Evolutionary conservation across 2,113 vertebrate genomes (phyloP).

Genomic region (Triplophysa tibetana): DNA sequence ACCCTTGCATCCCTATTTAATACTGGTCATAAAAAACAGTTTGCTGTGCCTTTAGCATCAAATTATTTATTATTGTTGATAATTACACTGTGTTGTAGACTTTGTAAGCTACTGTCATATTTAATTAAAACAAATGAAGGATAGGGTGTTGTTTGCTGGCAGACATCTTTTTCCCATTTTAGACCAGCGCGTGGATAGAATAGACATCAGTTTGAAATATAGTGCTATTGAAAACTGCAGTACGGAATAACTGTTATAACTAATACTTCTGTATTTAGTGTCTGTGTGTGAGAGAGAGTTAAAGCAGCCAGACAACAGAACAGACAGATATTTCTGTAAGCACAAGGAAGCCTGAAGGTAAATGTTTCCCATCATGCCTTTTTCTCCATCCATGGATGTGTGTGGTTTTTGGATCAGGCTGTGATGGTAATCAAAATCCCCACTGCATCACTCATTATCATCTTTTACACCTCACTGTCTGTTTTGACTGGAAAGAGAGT

Average conservation of each 20-base stretch:
- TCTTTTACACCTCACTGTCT: slow-evolving; percentile 1
- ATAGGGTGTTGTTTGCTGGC: too few species aligned
- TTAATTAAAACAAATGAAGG: too few species aligned
- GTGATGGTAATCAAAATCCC: slow-evolving; percentile 7
- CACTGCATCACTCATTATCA: slow-evolving; percentile 11
- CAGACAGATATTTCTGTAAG: slow-evolving; percentile 21
- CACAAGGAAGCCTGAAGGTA: not conserved
- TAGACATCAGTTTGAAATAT: not conserved
- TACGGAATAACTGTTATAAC: slow-evolving; percentile 29
- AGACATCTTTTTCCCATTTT: too few species aligned
- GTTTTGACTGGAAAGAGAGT: not conserved
- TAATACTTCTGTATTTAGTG: slow-evolving; percentile 14
- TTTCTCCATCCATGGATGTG: slow-evolving; percentile 13
- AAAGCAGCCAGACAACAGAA: slow-evolving; percentile 14
- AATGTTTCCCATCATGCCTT: slow-evolving; percentile 13
- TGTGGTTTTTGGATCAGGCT: slow-evolving; percentile 5
- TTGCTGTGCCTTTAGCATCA: too few species aligned
- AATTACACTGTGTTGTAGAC: too few species aligned
- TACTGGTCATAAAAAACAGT: too few species aligned
- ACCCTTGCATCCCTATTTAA: too few species aligned
- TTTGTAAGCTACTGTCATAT: too few species aligned
- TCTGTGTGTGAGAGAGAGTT: not conserved
- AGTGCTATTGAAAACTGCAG: slow-evolving; percentile 11
- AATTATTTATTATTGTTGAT: too few species aligned
- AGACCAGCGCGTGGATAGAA: not conserved